A percentile compares a stretch with the other conserved stretches of the same genome.
These are phyloP conservation scores for Porites australiensis DNA, from an alignment of 64 coral and sea anemone genomes.

Conservation along the genomic window DNA sequence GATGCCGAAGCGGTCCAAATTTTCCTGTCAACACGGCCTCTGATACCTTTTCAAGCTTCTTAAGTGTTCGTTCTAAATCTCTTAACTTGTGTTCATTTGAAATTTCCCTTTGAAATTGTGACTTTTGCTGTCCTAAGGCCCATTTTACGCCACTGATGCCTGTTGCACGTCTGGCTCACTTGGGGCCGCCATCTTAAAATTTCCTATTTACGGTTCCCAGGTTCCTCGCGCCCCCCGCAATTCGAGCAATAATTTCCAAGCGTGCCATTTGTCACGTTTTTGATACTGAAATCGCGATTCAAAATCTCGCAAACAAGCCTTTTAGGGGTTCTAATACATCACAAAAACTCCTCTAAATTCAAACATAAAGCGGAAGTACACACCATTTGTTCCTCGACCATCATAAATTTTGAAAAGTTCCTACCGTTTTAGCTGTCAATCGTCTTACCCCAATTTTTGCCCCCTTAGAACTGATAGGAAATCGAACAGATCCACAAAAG, in stretches of 20 bases:
- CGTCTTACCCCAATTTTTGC: no score
- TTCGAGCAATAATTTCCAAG: constrained; percentile 6
- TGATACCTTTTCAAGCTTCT: constrained; percentile 25
- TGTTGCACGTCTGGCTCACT: background rate
- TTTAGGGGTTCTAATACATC: no score
- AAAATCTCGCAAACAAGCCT: no score
- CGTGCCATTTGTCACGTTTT: no score
- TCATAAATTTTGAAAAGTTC: no score
- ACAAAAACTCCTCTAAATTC: no score
- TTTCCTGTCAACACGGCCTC: constrained; percentile 16
- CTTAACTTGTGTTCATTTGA: constrained; percentile 23
- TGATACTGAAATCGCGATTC: no score
- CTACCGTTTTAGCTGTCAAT: no score
- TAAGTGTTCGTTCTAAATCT: constrained; percentile 44
- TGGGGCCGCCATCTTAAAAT: constrained; percentile 1
- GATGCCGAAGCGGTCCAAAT: constrained; percentile 37
- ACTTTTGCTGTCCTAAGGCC: background rate
- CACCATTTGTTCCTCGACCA: no score
- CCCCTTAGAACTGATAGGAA: no score
- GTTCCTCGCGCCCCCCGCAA: background rate
- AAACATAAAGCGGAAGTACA: no score
- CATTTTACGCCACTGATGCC: background rate
- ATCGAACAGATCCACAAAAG: no score
- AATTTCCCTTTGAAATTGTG: background rate
- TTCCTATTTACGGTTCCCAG: background rate